These are phyloP conservation scores for Ganaspis sp. DNA, from an alignment of 1,140 invertebrate genomes.

Conservation along the genomic window DNA sequence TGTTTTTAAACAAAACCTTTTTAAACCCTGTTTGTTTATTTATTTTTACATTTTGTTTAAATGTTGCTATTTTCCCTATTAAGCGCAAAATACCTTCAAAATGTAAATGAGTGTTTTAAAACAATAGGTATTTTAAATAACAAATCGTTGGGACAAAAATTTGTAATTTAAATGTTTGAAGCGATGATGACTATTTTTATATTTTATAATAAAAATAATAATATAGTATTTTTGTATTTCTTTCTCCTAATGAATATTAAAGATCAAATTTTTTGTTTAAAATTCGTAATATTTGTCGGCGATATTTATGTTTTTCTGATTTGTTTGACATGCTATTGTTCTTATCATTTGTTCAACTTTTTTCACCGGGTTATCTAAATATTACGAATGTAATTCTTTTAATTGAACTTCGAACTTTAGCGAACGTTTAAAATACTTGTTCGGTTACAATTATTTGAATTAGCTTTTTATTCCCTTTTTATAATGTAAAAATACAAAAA, in stretches of 20 bases:
- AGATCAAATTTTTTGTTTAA: neutral
- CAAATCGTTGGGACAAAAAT: neutral
- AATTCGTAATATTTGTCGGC: neutral
- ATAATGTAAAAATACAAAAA: too few relatives aligned
- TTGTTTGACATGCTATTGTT: neutral
- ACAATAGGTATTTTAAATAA: neutral
- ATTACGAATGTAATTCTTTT: neutral
- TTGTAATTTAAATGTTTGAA: too few relatives aligned
- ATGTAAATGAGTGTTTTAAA: neutral
- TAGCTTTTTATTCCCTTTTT: too few relatives aligned
- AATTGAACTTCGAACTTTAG: neutral
- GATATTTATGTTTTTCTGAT: slow-evolving; percentile 9
- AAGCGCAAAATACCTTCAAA: neutral
- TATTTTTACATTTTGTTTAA: too few relatives aligned
- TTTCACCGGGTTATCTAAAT: slow-evolving; percentile 8
- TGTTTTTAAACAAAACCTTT: too few relatives aligned
- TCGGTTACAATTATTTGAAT: too few relatives aligned
- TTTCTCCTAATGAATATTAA: neutral
- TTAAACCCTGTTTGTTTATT: too few relatives aligned
- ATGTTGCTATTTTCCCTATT: too few relatives aligned
- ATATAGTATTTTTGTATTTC: neutral
- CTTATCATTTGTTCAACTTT: neutral
- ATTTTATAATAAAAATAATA: too few relatives aligned
- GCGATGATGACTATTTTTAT: too few relatives aligned
- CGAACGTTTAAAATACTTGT: neutral